Evolutionary conservation across 2,888 invertebrate genomes (phyloP), one percentile per base, ranked within the genome.

Genomic region (Thera britannica): DNA sequence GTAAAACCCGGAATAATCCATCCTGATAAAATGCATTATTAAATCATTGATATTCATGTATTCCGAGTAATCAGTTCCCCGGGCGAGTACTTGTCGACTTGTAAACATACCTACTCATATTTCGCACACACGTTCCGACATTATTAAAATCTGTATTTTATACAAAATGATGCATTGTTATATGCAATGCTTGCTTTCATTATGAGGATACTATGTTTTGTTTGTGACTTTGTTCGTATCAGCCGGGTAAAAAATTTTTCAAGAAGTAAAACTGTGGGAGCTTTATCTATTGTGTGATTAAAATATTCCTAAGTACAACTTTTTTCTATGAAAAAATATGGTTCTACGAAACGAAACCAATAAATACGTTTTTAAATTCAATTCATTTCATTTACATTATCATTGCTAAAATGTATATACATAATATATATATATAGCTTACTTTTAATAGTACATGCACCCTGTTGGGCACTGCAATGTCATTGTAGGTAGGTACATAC

Each of bases 31-130:
- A 70, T 34, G 57, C 72, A 65, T 77, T 76, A 79, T 77, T 77
- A 76, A 70, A 75, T 77, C 76, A 79, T 83, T 82, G 77, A 74
- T 82, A 83, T 82, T 83, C 81, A 82, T 79, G 72, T 67, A 75
- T 77, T 74, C 70, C 65, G 36, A 69, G 72, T 79, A 81, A 82
- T 81, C 79, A 79, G 75, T 71, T 73, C 73, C 72, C 71, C 73
- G 69, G 46, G 56, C 65, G 65, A 58, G 70, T 67, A 71, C 72
- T 72, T 72, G 74, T 69, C 68, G 70, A 72, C 57, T 65, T 71
- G 75, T 75, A 77, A 75, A 77, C 75, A 77, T 73, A 73, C 75
- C 75, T 73, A 73, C 63, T 72, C 73, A 70, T 77, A 75, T 74
- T 73, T 75, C 71, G 72, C 68, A 72, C 68, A 23, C 23, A 57